A percentile compares a stretch with the other conserved stretches of the same genome.
Evolutionary conservation across 1,140 invertebrate species (phyloP).

Genomic region (Limonius californicus): DNA sequence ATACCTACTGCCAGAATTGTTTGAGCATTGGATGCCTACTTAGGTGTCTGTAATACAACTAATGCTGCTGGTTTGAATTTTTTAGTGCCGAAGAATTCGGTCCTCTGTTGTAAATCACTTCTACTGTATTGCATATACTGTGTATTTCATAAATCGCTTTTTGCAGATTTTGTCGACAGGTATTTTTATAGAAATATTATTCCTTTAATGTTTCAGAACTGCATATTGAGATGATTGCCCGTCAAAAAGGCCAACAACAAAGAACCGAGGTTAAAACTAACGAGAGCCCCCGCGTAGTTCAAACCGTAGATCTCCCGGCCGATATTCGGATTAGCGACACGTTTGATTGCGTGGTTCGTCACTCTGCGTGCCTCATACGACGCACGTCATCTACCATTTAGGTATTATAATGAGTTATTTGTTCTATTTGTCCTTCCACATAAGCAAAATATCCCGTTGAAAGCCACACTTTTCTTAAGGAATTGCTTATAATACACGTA

Average conservation of each 20-base stretch:
- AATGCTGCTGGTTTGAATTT: too few species aligned
- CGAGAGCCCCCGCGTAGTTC: constrained; percentile 22
- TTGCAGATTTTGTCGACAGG: too few species aligned
- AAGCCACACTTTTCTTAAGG: background rate
- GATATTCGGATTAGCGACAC: constrained; percentile 30
- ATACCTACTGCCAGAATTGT: too few species aligned
- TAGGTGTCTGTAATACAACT: too few species aligned
- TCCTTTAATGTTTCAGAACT: too few species aligned
- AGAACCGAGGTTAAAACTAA: constrained; percentile 24
- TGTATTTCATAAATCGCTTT: too few species aligned
- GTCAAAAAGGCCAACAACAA: constrained; percentile 20
- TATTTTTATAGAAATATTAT: too few species aligned
- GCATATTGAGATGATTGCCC: constrained; percentile 25
- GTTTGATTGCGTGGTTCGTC: constrained; percentile 18
- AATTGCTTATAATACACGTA: background rate
- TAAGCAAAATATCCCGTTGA: background rate
- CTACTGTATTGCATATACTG: too few species aligned
- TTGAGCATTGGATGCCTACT: too few species aligned
- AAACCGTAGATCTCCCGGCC: constrained; percentile 26
- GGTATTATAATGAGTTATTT: constrained; percentile 10
- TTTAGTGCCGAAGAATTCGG: too few species aligned
- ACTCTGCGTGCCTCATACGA: constrained; percentile 1
- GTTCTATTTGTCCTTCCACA: constrained; percentile 1
- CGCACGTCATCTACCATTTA: constrained; percentile 9
- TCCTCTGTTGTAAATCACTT: too few species aligned